A percentile compares a stretch with the other conserved stretches of the same genome.
phyloP scores from a whole-genome alignment of 2,797 vertebrate species.

The Chelmon rostratus region DNA sequence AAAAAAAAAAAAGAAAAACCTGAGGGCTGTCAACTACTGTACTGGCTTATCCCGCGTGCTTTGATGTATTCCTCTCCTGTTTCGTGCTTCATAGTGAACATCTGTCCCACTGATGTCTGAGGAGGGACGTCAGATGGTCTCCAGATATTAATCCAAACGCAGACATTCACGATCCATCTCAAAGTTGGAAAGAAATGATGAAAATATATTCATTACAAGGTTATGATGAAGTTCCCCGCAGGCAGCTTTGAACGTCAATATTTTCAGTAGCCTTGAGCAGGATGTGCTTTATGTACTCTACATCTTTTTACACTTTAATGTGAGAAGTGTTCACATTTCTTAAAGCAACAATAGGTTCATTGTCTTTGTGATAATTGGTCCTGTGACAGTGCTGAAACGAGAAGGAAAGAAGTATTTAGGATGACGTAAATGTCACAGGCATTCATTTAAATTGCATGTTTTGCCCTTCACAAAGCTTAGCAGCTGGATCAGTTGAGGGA shows the following conservation, averaged over 20 bases:
- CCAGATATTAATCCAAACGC: conserved; percentile 70
- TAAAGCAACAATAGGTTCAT: conserved; percentile 70
- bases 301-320: conserved; percentile 80
- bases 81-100: conserved; percentile 44
- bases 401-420: conserved; percentile 42
- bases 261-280: conserved; percentile 73
- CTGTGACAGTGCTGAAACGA: conserved; percentile 71
- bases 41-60: conserved; percentile 47
- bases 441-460: background rate
- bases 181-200: conserved; percentile 66
- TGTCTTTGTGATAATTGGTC: conserved; percentile 78
- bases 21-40: conserved; percentile 77
- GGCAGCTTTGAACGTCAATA: conserved; percentile 69
- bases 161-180: conserved; percentile 65
- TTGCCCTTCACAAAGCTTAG: conserved; percentile 25
- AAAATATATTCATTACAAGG: conserved; percentile 79
- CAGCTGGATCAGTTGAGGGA: conserved; percentile 28
- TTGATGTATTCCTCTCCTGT: conserved; percentile 57
- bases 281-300: conserved; percentile 77
- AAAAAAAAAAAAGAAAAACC: conserved; percentile 73
- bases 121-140: conserved; percentile 51
- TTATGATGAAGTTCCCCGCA: conserved; percentile 76
- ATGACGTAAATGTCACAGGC: conserved; percentile 24
- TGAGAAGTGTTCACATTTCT: conserved; percentile 73
- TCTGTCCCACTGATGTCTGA: conserved; percentile 56